Conservation (phyloP, 2,797 vertebrate species). For the Bradypus variegatus region DNA sequence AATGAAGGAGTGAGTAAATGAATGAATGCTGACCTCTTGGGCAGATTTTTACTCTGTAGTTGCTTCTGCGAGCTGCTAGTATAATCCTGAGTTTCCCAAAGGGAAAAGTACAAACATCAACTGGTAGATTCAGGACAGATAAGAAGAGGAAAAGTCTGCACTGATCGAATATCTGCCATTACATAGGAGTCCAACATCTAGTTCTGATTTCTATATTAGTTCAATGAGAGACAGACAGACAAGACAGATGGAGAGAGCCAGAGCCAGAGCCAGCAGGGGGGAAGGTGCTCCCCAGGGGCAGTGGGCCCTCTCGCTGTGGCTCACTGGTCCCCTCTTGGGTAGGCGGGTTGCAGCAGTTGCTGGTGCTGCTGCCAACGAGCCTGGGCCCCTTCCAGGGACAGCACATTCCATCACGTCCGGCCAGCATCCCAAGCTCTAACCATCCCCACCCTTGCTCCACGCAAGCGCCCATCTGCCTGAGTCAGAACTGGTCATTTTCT, state of each 20-base stretch:
- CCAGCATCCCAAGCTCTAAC: neutral
- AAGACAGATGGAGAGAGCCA: neutral
- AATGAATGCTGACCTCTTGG: neutral
- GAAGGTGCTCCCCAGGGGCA: too few relatives aligned
- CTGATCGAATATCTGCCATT: neutral
- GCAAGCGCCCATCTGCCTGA: neutral
- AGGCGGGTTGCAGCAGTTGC: neutral
- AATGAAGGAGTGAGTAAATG: neutral
- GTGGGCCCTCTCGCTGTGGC: too few relatives aligned
- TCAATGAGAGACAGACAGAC: neutral
- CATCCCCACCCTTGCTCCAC: neutral
- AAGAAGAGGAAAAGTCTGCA: neutral
- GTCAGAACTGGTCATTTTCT: neutral
- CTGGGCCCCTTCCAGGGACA: neutral
- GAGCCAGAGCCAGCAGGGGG: neutral
- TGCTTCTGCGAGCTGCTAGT: neutral
- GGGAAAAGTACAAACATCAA: neutral
- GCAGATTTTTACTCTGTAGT: neutral
- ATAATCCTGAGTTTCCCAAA: neutral
- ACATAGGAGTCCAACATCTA: neutral
- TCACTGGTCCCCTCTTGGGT: too few relatives aligned
- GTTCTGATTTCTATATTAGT: neutral
- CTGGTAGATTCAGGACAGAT: neutral
- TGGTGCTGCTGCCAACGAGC: neutral
- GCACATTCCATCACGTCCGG: neutral